Evolutionary conservation across 2,113 vertebrate species (phyloP).

Genomic region (Mobula birostris): DNA sequence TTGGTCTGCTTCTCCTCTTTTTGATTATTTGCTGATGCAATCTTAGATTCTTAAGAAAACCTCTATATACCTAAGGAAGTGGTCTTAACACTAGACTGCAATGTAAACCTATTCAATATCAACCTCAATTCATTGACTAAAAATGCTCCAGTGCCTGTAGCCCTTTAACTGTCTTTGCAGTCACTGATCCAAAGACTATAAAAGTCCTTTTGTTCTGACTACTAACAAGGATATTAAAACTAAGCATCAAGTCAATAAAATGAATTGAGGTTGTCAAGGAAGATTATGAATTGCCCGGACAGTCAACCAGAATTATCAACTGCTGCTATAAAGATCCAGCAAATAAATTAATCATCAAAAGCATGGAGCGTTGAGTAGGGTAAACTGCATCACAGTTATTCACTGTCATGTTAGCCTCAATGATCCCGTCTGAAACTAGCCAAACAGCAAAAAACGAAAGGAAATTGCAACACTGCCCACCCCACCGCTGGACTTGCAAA

Average conservation of each 20-base stretch:
- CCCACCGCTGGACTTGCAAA: no score
- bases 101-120: background rate
- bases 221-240: background rate
- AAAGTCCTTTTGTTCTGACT: background rate
- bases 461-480: background rate
- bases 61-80: background rate
- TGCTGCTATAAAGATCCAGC: background rate
- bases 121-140: background rate
- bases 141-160: background rate
- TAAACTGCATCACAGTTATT: background rate
- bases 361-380: background rate
- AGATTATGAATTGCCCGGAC: background rate
- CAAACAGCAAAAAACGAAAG: background rate
- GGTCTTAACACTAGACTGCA: background rate
- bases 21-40: no score
- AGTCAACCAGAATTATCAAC: background rate
- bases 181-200: background rate
- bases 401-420: background rate
- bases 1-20: no score
- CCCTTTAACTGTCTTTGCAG: background rate
- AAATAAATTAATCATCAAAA: background rate
- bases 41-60: background rate
- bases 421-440: background rate
- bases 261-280: background rate
- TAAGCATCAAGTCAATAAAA: background rate